Conservation (phyloP, 2,888 invertebrate species). For the Ellobium chinense region DNA sequence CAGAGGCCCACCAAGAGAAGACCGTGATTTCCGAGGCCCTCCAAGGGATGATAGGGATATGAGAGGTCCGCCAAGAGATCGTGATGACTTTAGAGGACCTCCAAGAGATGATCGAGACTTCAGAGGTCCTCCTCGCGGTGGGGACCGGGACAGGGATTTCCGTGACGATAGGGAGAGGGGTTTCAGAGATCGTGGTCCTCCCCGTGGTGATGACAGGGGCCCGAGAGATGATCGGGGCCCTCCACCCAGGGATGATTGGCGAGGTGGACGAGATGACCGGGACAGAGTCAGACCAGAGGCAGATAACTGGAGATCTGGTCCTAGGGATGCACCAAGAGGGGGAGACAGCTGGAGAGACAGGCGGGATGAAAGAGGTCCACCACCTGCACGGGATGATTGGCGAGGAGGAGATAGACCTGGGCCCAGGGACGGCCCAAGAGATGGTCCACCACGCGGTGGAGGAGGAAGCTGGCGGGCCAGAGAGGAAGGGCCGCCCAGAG, state of each 20-base stretch:
- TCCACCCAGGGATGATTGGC: conserved; percentile 32
- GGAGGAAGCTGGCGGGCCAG: conserved; percentile 41
- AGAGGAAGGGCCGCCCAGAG: conserved; percentile 46
- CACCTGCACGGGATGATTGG: conserved; percentile 43
- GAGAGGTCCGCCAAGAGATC: conserved; percentile 47
- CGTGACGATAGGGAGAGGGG: conserved; percentile 21
- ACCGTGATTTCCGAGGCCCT: conserved; percentile 27
- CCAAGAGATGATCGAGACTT: conserved; percentile 47
- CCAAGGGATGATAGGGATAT: conserved; percentile 52
- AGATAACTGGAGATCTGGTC: conserved; percentile 43
- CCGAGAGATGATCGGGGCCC: conserved; percentile 45
- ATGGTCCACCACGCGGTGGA: conserved; percentile 13
- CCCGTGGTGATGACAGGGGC: conserved; percentile 37
- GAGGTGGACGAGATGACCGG: conserved; percentile 34
- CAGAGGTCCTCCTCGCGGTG: conserved; percentile 39
- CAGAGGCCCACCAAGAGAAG: conserved; percentile 39
- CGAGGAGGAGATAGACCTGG: conserved; percentile 21
- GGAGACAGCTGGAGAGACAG: conserved; percentile 51
- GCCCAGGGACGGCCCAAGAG: conserved; percentile 26
- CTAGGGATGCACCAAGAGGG: conserved; percentile 37
- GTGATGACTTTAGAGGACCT: conserved; percentile 52
- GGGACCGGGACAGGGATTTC: conserved; percentile 24
- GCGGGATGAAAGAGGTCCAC: conserved; percentile 50
- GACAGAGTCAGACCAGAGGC: conserved; percentile 30
- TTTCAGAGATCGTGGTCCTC: conserved; percentile 6